phyloP scores from a whole-genome alignment of 2,113 vertebrate genomes.

The Aphyosemion australe region DNA sequence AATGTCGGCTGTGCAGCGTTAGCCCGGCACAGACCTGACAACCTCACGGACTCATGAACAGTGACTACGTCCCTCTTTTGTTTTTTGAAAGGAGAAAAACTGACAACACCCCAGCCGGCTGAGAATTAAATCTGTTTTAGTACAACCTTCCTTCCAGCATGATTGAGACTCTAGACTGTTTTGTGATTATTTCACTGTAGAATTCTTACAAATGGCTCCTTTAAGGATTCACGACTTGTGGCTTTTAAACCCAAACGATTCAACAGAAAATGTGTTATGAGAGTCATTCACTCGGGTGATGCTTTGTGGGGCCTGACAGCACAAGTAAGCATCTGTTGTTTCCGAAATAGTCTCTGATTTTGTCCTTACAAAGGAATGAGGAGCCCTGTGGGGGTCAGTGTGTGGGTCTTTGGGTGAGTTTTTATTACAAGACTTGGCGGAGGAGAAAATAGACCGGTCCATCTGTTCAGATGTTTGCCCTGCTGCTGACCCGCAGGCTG shows the following conservation, averaged over 20 bases:
- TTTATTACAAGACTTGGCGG: constrained; percentile 56
- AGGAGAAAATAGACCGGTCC: constrained; percentile 80
- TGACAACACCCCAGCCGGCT: too few species aligned
- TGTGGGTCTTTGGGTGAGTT: constrained; percentile 42
- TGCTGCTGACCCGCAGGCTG: constrained; percentile 50
- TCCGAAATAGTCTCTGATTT: constrained; percentile 77
- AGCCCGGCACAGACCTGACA: too few species aligned
- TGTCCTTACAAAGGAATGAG: constrained; percentile 79
- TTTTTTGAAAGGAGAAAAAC: too few species aligned
- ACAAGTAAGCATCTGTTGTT: constrained; percentile 75
- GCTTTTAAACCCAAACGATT: not conserved
- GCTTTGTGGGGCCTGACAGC: constrained; percentile 23
- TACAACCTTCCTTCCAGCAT: too few species aligned
- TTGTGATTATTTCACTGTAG: too few species aligned
- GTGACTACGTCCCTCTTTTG: too few species aligned
- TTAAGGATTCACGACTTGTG: not conserved
- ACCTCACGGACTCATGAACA: too few species aligned
- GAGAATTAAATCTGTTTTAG: too few species aligned
- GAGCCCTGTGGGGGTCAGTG: constrained; percentile 33
- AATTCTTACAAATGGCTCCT: too few species aligned
- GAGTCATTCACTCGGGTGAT: not conserved
- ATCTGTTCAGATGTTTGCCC: constrained; percentile 74
- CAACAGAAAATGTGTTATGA: not conserved
- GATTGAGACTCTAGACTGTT: too few species aligned
- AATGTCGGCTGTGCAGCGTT: too few species aligned